Percentiles rank a stretch among this genome's conserved stretches.
Conservation (phyloP, 2,113 vertebrate species). For the Cyprinodon tularosa region DNA sequence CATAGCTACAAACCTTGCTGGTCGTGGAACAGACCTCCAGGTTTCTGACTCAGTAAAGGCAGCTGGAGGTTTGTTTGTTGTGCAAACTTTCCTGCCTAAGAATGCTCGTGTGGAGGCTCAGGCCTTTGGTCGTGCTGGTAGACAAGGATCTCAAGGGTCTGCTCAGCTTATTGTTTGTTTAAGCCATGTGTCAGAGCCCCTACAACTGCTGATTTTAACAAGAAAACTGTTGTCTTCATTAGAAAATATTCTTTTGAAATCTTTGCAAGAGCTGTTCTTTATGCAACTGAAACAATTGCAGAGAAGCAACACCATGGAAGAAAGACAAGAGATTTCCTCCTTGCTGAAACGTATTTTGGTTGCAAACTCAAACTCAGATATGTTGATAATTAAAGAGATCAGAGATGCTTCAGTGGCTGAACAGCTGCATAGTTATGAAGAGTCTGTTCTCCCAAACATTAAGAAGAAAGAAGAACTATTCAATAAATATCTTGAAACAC, state of each 20-base stretch:
- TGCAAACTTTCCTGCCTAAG: constrained; percentile 70
- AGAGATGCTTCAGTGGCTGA: constrained; percentile 34
- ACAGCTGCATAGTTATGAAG: constrained; percentile 15
- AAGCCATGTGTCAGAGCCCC: constrained; percentile 36
- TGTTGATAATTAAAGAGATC: constrained; percentile 23
- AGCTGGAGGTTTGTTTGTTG: constrained; percentile 70
- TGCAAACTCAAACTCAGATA: constrained; percentile 10
- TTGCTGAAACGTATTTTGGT: background rate
- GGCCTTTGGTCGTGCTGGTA: constrained; percentile 71
- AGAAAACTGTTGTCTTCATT: rapidly evolving
- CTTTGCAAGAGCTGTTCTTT: background rate
- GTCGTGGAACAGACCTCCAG: constrained; percentile 59
- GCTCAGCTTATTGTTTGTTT: constrained; percentile 69
- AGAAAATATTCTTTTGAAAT: rapidly evolving
- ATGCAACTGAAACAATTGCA: background rate
- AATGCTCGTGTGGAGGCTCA: constrained; percentile 73
- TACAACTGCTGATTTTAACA: background rate
- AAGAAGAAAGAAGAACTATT: constrained; percentile 59
- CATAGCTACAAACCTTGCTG: constrained; percentile 65
- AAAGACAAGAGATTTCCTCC: background rate
- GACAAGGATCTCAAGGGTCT: constrained; percentile 73
- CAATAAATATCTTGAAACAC: constrained; percentile 28
- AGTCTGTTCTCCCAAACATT: constrained; percentile 44
- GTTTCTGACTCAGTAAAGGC: constrained; percentile 48
- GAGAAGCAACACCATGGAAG: background rate